A percentile compares a stretch with the other conserved stretches of the same genome.
Evolutionary conservation across 2,113 vertebrate species (phyloP).

Genomic region (Larimichthys polyactis): DNA sequence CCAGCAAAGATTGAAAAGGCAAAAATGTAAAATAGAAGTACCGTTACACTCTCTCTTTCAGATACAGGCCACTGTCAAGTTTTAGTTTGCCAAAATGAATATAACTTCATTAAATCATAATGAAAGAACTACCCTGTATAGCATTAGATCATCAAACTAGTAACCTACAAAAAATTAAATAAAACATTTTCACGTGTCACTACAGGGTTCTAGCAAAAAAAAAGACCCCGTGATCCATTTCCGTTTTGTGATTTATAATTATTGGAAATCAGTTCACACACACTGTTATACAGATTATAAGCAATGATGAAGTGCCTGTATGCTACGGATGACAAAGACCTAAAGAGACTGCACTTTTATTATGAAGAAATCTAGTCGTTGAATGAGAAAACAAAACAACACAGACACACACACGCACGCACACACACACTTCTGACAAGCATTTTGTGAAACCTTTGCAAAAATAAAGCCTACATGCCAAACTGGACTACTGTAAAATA

Average conservation of each 20-base stretch:
- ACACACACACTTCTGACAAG: neutral
- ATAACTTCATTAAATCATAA: constrained; percentile 27
- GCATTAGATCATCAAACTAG: constrained; percentile 41
- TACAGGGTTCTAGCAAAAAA: constrained; percentile 2
- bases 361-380: neutral
- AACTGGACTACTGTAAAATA: constrained; percentile 1
- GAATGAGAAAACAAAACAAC: neutral
- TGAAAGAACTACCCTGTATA: constrained; percentile 74
- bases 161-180: constrained; percentile 46
- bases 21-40: constrained; percentile 25
- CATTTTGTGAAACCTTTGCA: constrained; percentile 19
- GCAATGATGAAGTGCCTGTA: constrained; percentile 30
- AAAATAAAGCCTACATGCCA: constrained; percentile 35
- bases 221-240: neutral
- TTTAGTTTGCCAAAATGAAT: constrained; percentile 46
- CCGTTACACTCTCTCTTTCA: constrained; percentile 13
- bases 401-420: neutral
- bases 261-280: constrained; percentile 39
- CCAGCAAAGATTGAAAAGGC: constrained; percentile 52
- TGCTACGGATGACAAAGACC: constrained; percentile 30
- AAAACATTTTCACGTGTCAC: constrained; percentile 27
- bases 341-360: constrained; percentile 12
- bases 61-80: constrained; percentile 40
- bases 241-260: constrained; percentile 44
- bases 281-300: constrained; percentile 26